Base-by-base conservation (phyloP, 2,797 vertebrate species). In the Tenualosa ilisha region DNA sequence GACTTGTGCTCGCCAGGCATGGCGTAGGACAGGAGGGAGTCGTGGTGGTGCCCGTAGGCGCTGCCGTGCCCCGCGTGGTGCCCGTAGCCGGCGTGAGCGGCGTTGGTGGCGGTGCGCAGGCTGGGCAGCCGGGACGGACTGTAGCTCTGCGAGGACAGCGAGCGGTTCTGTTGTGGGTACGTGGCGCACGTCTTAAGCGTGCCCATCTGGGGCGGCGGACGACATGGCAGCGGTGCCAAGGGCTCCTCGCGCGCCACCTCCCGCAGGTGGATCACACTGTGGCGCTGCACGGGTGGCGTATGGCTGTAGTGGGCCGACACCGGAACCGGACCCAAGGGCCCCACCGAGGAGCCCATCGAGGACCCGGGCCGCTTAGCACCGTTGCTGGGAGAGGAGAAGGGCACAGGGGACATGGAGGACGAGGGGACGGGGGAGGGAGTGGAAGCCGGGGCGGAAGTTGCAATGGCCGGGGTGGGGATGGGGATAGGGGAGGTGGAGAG, bases 81-180 rank as follows among this genome's bases (percentile, higher is more conserved):
- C 12, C 61, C 61, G 61, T 63, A 63, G 61, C 56, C 56, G 7
- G 22, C 17, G 61, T 61, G n/a, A n/a, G 17, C 8, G n/a, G 97
- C 94, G 1, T 97, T 95, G 93, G 98, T 97, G 89, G 96, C 94
- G 0, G 97, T 96, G 86, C 97, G 97, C 90, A 99, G 94, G n/a
- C 96, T 96, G 0, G 96, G 96, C 91, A 97, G 91, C 61, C 97
- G 97, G 13, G 97, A 97, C 0, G 98, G 98, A 93, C 98, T 98
- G 91, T 99, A 99, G 92, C 97, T 98, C 90, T 99, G 98, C 31
- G 98, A 99, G 5, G 97, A 99, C 94, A 99, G 95, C 0, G 98
- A 97, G 81, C 97, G 96, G 94, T 98, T 99, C 94, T 99, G 98
- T 89, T 99, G 98, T 20, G 98, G 98, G 90, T 99, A 99, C 2